phyloP scores from a whole-genome alignment of 2,113 vertebrate genomes.

The Rhynchopsitta pachyrhyncha region DNA sequence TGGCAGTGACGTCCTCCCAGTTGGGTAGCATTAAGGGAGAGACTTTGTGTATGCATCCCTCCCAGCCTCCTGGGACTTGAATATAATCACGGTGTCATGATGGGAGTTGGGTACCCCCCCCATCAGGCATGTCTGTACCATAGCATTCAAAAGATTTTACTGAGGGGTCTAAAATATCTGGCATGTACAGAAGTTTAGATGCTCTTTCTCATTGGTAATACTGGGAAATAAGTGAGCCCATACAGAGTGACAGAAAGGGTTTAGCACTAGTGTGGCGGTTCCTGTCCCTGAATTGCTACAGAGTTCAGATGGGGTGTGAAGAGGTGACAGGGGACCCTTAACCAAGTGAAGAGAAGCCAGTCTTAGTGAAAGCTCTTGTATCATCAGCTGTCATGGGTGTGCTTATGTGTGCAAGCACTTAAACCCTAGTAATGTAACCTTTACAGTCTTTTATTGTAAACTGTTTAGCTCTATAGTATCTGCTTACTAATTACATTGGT shows the following conservation, averaged over 20 bases:
- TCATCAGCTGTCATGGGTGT: not conserved
- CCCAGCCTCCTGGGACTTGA: not conserved
- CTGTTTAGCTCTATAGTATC: not conserved
- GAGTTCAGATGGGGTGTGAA: not conserved
- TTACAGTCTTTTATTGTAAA: not conserved
- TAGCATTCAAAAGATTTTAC: not conserved
- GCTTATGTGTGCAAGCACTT: not conserved
- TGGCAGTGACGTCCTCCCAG: fast-evolving
- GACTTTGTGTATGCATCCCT: not conserved
- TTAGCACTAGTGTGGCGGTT: not conserved
- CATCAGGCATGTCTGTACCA: fast-evolving
- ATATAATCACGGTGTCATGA: fast-evolving
- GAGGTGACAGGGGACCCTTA: not conserved
- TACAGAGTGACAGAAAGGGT: not conserved
- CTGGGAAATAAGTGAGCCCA: not conserved
- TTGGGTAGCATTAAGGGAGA: not conserved
- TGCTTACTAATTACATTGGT: not conserved
- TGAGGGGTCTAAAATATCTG: not conserved
- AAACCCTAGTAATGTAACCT: not conserved
- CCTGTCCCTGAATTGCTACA: not conserved
- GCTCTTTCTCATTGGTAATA: not conserved
- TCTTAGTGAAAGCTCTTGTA: not conserved
- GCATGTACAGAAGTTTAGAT: not conserved
- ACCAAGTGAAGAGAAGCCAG: not conserved
- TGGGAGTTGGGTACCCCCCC: not conserved